Evolutionary conservation across 2,113 vertebrate genomes (phyloP), one percentile per base, ranked within the genome.

Genomic region (Cephalopholis sonnerati): DNA sequence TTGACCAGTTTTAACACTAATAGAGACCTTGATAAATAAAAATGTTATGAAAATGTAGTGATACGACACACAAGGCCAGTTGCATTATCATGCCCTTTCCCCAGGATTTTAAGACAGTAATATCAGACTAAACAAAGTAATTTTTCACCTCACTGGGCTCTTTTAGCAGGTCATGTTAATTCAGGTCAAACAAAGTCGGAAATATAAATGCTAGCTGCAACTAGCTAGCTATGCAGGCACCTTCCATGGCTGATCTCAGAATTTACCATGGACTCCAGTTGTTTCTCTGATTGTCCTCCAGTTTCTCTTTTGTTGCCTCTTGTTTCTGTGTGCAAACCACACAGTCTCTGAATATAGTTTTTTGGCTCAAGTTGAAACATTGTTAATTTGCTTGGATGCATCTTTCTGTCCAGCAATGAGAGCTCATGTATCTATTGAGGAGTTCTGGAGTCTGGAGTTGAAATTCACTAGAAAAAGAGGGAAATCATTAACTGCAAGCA

Each of bases 21-120:
- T 54, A 27, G 6, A 75, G 32, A 54, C 62, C 32, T 65, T 24
- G 9, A 22, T 13, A 44, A 61, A 75, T 75, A 65, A 16, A 75
- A 64, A 41, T 54, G 73, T 25, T n/a, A 24, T n/a, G 25, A 61
- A 27, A 69, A 53, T 29, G 32, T 48, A 25, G 57, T 57, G 7
- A 36, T 36, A 36, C 1, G 53, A 59, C 70, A 16, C 24, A 32
- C 41, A 50, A 53, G 44, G 7, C 15, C 4, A 16, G 55, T 15
- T 48, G 18, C 24, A 48, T 48, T 29, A 63, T 12, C 11, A 5
- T 27, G 27, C 9, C 13, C 20, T 69, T 54, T 54, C 12, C 27
- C 3, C 9, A 25, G 15, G 6, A 36, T 67, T 64, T 41, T n/a
- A n/a, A 44, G 36, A 44, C 65, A 32, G 10, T 29, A 32, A 68